A percentile compares a stretch with the other conserved stretches of the same genome.
phyloP scores from a whole-genome alignment of 2,797 vertebrate species.

The Coregonus sp. region DNA sequence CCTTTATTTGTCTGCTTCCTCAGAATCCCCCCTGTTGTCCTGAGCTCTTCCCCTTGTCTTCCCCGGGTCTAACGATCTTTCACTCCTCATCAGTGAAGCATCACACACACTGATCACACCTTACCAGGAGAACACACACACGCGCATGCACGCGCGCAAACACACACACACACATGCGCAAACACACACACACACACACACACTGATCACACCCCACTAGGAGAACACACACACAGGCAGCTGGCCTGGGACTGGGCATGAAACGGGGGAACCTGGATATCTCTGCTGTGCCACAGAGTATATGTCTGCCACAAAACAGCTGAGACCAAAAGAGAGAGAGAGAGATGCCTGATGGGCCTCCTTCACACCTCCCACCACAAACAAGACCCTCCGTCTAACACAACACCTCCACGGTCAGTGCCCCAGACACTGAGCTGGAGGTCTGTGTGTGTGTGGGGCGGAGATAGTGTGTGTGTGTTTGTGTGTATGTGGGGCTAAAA shows the following conservation, averaged over 20 bases:
- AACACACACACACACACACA: not conserved
- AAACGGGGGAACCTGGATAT: not conserved
- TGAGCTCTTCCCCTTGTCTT: not conserved
- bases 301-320: constrained; percentile 18
- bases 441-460: not conserved
- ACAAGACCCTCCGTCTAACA: not conserved
- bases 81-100: not conserved
- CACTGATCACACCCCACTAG: not conserved
- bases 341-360: not conserved
- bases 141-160: not conserved
- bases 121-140: too few species aligned
- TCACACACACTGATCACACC: not conserved
- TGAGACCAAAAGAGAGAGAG: not conserved
- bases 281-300: constrained; percentile 17
- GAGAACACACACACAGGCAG: not conserved
- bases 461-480: not conserved
- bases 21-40: not conserved
- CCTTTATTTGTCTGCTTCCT: not conserved
- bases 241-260: not conserved
- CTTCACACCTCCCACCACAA: constrained; percentile 9
- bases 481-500: not conserved
- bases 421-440: not conserved
- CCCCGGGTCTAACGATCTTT: not conserved
- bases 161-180: not conserved
- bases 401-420: not conserved